Percentiles rank a stretch among this genome's conserved stretches.
Evolutionary conservation across 2,888 invertebrate genomes (phyloP).

Genomic region (Eudemis profundana): DNA sequence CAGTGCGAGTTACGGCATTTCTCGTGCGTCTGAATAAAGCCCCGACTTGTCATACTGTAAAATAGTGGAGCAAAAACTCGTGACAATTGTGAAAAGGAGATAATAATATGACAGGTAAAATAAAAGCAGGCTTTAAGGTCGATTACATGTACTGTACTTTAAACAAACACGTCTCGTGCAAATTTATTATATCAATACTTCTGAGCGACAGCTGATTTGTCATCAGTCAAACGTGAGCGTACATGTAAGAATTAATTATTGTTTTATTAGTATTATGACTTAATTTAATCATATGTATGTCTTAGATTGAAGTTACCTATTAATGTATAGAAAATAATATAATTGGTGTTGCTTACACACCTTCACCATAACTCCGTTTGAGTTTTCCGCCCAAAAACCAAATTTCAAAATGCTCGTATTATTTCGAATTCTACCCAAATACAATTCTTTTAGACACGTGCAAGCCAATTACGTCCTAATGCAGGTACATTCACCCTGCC

Average conservation of each 20-base stretch:
- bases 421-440: constrained; percentile 51
- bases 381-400: constrained; percentile 19
- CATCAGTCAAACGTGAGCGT: too few species aligned
- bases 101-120: constrained; percentile 1
- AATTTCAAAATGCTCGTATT: constrained; percentile 48
- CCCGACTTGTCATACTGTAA: constrained; percentile 12
- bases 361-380: background rate
- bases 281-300: too few species aligned
- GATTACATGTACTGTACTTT: constrained; percentile 1
- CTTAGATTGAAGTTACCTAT: too few species aligned
- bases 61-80: constrained; percentile 25
- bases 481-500: constrained; percentile 53
- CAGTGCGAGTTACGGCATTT: background rate
- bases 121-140: constrained; percentile 7
- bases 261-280: too few species aligned
- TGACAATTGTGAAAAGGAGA: constrained; percentile 15
- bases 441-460: constrained; percentile 57
- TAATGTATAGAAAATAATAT: too few species aligned
- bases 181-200: background rate
- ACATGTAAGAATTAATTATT: too few species aligned
- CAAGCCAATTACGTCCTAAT: constrained; percentile 62
- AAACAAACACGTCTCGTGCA: background rate
- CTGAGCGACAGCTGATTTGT: background rate
- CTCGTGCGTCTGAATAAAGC: background rate
- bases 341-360: background rate